Evolutionary conservation across 2,888 invertebrate genomes (phyloP), one percentile per base, ranked within the genome.

Genomic region (Steinernema hermaphroditum): DNA sequence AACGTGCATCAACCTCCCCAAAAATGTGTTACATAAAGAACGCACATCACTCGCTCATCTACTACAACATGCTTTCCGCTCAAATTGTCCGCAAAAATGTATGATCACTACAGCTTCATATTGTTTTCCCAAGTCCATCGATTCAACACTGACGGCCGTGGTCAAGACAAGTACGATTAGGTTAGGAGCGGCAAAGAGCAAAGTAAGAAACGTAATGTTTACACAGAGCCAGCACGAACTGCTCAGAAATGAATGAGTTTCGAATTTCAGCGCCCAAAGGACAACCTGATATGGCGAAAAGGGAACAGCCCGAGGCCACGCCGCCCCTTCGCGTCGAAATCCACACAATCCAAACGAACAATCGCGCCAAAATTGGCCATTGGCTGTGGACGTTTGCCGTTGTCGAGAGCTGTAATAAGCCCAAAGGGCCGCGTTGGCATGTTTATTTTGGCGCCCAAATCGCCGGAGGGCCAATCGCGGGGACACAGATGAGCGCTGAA

Each of bases 161-260:
- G 4, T 37, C 37, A 37, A 37, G 12, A 12, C 6, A 37, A 37
- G 4, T 12, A 37, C 37, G 37, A 19, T 46, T 46, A 46, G 8
- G 46, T 19, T 4, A 46, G 16, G 16, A 16, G 46, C 6, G 43
- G 46, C 6, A 46, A 16, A 46, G 46, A 4, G 16, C 46, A 4
- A 46, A 16, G 16, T 4, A 46, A 46, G 8, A 16, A 46, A 46
- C 46, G 37, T 9, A 46, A 34, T 29, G 32, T 34, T 16, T 62
- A 34, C 62, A 12, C 29, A 62, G 62, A 29, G 29, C 32, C 8
- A 62, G 14, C 1, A 9, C 9, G 32, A 16, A 32, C 62, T 29
- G 62, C 62, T 34, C 29, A 29, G 62, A 62, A 62, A 62, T 62
- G 62, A 62, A 50, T 50, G 62, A 29, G 34, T 62, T n/a, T 62